Percentiles rank a stretch among this genome's conserved stretches.
These are phyloP conservation scores for Thunnus maccoyii DNA, from an alignment of 2,113 vertebrate genomes.

Conservation along the genomic window DNA sequence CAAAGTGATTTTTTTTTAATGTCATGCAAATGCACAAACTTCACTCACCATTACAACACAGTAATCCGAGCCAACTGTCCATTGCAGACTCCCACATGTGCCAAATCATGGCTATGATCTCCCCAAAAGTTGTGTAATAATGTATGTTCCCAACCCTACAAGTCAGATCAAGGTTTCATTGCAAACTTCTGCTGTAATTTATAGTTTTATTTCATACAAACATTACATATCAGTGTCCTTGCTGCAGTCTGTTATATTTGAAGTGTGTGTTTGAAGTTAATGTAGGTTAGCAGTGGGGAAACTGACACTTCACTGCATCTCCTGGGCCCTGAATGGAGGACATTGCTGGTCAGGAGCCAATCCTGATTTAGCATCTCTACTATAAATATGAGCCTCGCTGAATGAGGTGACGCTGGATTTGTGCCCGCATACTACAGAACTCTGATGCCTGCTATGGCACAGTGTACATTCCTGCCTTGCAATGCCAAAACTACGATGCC, in stretches of 20 bases:
- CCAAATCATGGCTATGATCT: slow-evolving; percentile 10
- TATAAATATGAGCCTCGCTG: slow-evolving; percentile 84
- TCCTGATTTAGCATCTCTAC: slow-evolving; percentile 79
- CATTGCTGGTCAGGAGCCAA: slow-evolving; percentile 83
- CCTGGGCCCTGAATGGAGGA: slow-evolving; percentile 76
- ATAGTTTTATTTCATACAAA: slow-evolving; percentile 1
- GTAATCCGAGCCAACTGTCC: slow-evolving; percentile 21
- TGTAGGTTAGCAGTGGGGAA: slow-evolving; percentile 78
- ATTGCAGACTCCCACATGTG: neutral
- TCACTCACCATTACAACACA: neutral
- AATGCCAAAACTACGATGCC: slow-evolving; percentile 51
- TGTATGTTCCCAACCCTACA: neutral
- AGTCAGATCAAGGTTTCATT: neutral
- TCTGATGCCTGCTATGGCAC: slow-evolving; percentile 55
- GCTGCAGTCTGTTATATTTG: slow-evolving; percentile 19
- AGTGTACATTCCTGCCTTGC: slow-evolving; percentile 44
- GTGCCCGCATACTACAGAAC: slow-evolving; percentile 72
- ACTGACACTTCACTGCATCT: slow-evolving; percentile 68
- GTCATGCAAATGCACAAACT: neutral
- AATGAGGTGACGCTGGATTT: slow-evolving; percentile 81
- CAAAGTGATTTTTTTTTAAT: neutral
- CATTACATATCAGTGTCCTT: neutral
- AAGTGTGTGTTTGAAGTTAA: slow-evolving; percentile 53
- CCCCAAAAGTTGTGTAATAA: neutral
- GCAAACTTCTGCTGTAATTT: neutral